These are phyloP conservation scores for Ctena decussata DNA, from an alignment of 2,888 invertebrate species.

Conservation along the genomic window DNA sequence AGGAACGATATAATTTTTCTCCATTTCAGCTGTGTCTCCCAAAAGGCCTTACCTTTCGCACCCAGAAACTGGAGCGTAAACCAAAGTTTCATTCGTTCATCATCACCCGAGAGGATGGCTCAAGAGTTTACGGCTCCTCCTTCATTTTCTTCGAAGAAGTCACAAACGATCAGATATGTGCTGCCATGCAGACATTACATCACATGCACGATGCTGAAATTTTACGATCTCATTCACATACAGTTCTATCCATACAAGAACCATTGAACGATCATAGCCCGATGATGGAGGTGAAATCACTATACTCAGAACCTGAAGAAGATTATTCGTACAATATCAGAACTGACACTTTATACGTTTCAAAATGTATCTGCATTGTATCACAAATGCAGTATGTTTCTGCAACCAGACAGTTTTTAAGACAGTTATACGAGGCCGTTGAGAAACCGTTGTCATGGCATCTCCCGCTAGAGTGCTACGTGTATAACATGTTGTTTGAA, in stretches of 20 bases:
- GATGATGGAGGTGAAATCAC: conserved; percentile 43
- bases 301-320: conserved; percentile 19
- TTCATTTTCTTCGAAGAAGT: conserved; percentile 99
- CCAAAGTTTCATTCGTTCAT: conserved; percentile 98
- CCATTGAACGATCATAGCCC: conserved; percentile 63
- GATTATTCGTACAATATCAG: conserved; percentile 92
- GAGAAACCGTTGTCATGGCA: conserved; percentile 76
- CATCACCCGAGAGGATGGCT: conserved; percentile 98
- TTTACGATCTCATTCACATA: conserved; percentile 78
- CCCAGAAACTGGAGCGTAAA: conserved; percentile 95
- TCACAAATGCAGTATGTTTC: conserved; percentile 94
- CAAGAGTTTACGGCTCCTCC: conserved; percentile 97
- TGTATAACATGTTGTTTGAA: conserved; percentile 98
- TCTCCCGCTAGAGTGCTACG: conserved; percentile 94
- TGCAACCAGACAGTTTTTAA: conserved; percentile 77
- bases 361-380: conserved; percentile 97
- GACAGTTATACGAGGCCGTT: conserved; percentile 79
- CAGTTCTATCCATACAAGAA: conserved; percentile 55
- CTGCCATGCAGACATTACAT: conserved; percentile 98
- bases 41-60: conserved; percentile 97
- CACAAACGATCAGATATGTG: conserved; percentile 95
- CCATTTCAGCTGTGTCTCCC: conserved; percentile 97
- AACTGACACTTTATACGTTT: conserved; percentile 97
- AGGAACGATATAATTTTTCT: too few relatives aligned
- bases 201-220: conserved; percentile 88